Conservation (phyloP, 2,888 invertebrate genomes). For the Coleophora deauratella region DNA sequence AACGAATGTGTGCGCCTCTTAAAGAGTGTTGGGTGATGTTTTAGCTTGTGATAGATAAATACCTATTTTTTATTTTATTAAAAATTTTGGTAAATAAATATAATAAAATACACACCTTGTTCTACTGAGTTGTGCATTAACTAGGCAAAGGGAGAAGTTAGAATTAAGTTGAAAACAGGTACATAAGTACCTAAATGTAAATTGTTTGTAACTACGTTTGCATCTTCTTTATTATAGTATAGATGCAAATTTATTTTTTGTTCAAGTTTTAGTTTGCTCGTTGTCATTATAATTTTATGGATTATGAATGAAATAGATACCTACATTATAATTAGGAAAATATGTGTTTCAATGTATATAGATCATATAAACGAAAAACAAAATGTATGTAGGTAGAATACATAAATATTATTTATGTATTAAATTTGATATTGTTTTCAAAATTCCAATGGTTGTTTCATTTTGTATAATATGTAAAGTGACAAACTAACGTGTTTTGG, state of each 20-base stretch:
- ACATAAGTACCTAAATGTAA: conserved; percentile 27
- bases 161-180: too few relatives aligned
- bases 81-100: too few relatives aligned
- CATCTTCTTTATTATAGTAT: conserved; percentile 51
- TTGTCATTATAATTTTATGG: conserved; percentile 48
- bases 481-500: not conserved
- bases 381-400: conserved; percentile 71
- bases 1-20: not conserved
- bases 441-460: conserved; percentile 62
- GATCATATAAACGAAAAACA: conserved; percentile 59
- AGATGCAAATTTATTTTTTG: conserved; percentile 37
- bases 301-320: conserved; percentile 39
- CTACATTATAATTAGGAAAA: conserved; percentile 50
- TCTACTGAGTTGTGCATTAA: too few relatives aligned
- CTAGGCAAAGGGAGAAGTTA: too few relatives aligned
- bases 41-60: too few relatives aligned
- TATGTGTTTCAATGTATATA: conserved; percentile 72
- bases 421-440: conserved; percentile 75
- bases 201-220: conserved; percentile 45
- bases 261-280: conserved; percentile 61
- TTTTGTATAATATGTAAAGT: conserved; percentile 23
- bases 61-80: too few relatives aligned
- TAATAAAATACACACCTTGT: too few relatives aligned
- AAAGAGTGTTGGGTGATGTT: too few relatives aligned
- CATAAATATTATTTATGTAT: conserved; percentile 74